Base-by-base conservation (phyloP, 2,888 invertebrate genomes). In the Idaea straminata region DNA sequence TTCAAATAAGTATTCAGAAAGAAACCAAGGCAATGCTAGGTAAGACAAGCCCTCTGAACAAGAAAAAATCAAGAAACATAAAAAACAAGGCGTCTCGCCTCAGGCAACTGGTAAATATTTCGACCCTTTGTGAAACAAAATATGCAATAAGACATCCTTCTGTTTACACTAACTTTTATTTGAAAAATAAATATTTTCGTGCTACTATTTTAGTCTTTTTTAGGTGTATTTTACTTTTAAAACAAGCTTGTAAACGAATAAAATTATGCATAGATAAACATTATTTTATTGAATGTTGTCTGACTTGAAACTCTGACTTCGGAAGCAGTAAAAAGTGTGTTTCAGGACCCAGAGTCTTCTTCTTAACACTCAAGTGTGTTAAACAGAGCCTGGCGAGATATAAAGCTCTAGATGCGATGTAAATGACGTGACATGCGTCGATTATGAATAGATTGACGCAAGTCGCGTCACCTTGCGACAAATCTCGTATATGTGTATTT, bases 111-210 rank as follows among this genome's bases (percentile, higher is more conserved):
- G 77, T 76, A 78, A 81, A 82, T 78, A 82, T 78, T 77, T 76
- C 74, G 75, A 77, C 77, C 80, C 77, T 77, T 80, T 77, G 81
- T 77, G 76, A 79, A 74, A 72, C 69, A 74, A 79, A 79, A 82
- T 80, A 78, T 77, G 76, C 77, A 76, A 81, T 82, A 82, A 82
- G 81, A 82, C 77, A 76, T 75, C 72, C 70, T 64, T 70, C 72
- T 69, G 72, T 71, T 73, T 66, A 67, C 66, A 62, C 61, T 61
- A 68, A 68, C 66, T 72, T 76, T 72, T 77, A 69, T 71, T 72
- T 70, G 73, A 64, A 68, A 72, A 74, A 79, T 75, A 78, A 76
- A 79, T 73, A 72, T 74, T 74, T 61, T 74, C 71, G 64, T 73
- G 72, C 69, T 66, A 61, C 64, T 64, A 62, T 58, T 59, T 34